Conservation (phyloP, 92 coral and sea anemone species). For the Metridium senile region DNA sequence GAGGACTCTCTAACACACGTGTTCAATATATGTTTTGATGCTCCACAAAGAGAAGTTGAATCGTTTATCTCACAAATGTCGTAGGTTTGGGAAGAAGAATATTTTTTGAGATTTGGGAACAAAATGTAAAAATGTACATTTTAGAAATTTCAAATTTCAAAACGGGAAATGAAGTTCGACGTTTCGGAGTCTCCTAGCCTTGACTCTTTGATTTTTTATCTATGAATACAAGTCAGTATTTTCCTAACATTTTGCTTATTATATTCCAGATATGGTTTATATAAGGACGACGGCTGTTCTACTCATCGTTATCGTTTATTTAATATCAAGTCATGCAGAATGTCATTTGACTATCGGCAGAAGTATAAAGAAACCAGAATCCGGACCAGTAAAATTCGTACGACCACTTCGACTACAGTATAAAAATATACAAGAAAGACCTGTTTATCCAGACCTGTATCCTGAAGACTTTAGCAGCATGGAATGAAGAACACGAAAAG, state of each 20-base stretch:
- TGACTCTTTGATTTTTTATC: not conserved
- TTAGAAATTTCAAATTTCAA: no score
- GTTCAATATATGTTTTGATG: no score
- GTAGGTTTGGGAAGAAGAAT: no score
- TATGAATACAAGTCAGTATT: not conserved
- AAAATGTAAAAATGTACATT: no score
- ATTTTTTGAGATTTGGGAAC: no score
- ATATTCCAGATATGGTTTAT: not conserved
- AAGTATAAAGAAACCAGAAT: not conserved
- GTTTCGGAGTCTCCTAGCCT: no score
- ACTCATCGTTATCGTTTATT: not conserved
- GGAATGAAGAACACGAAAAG: not conserved
- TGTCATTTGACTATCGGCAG: constrained; percentile 3
- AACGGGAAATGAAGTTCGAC: no score
- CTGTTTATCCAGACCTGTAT: not conserved
- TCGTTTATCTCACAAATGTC: no score
- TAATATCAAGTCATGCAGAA: constrained; percentile 5
- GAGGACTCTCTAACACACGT: no score
- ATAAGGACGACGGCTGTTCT: not conserved
- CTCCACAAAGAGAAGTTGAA: no score
- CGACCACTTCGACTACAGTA: not conserved
- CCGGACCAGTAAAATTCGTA: not conserved
- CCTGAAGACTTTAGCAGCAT: not conserved
- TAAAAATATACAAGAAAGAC: not conserved
- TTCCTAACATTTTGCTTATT: not conserved